Evolutionary conservation across 2,113 vertebrate species (phyloP), one percentile per base, ranked within the genome.

Genomic region (Eptatretus burgeri): DNA sequence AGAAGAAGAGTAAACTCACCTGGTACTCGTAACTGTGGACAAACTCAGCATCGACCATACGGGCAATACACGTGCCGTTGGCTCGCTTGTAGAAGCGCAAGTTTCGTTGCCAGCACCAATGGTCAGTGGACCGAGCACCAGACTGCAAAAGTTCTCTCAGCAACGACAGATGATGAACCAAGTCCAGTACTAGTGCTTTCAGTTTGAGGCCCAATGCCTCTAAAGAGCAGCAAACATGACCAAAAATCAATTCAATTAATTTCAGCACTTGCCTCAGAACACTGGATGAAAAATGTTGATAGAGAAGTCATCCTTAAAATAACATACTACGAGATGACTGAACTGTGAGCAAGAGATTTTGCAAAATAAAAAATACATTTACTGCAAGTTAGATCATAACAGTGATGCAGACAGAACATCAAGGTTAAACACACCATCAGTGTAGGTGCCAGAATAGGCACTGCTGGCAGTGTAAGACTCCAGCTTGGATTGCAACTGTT

Each of bases 11-110:
- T 41, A 3, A 41, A 60, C 68, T 49, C 64, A 95, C 91, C 91
- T 98, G 91, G 74, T 98, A 98, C 70, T 98, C 91, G 0, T 94
- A 98, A 7, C 86, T 93, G 66, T 98, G 95, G 63, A 75, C 78
- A 70, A 98, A 84, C 51, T 81, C 79, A 13, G 84, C 85, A 70
- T 98, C 85, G 66, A 98, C 89, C 91, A 98, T 95, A 51, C 81
- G 79, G 68, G 89, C 69, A 11, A 70, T 74, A 70, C 91, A 98
- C 65, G 71, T 75, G 52, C 79, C 73, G 64, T 87, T 77, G 41
- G 66, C 14, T 49, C 73, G 77, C 78, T 95, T 78, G 69, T 91
- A 98, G 70, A 93, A 94, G 62, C 91, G 81, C 49, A 98, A 77
- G 75, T 89, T 83, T 64, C 87, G 94, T 71, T 79, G 85, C 91